phyloP scores from a whole-genome alignment of 2,113 vertebrate species.

The Chionomys nivalis region DNA sequence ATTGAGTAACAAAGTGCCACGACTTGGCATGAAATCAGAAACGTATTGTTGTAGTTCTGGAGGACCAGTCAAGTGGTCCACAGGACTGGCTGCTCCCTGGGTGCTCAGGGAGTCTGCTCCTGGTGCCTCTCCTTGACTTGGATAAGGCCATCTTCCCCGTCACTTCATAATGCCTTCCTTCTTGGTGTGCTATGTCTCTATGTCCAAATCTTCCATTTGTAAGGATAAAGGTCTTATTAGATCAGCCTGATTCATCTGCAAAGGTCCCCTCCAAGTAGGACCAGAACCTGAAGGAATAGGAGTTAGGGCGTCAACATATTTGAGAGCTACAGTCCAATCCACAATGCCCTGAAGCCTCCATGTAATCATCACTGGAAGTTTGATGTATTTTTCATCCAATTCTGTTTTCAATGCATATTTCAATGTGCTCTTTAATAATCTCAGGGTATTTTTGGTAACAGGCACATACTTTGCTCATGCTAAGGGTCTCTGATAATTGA shows the following conservation, averaged over 20 bases:
- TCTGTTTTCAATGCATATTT: neutral
- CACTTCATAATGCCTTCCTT: neutral
- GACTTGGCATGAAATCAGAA: neutral
- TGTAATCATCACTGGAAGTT: neutral
- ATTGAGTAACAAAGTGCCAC: neutral
- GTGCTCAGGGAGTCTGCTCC: neutral
- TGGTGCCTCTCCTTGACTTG: neutral
- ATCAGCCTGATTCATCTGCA: neutral
- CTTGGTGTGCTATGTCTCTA: neutral
- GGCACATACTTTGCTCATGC: neutral
- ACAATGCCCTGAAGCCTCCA: neutral
- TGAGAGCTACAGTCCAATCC: neutral
- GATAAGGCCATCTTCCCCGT: neutral
- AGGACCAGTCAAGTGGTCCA: neutral
- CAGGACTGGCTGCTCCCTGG: neutral
- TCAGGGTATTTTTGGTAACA: neutral
- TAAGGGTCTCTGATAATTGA: conserved; percentile 2
- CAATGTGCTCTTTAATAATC: neutral
- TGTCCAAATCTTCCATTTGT: neutral
- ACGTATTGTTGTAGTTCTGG: no score
- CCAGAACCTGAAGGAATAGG: neutral
- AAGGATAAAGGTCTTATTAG: neutral
- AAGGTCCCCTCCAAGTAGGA: neutral
- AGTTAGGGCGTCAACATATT: neutral
- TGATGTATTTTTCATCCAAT: neutral